Evolutionary conservation across 2,888 invertebrate species (phyloP).

Genomic region (Camptogramma bilineatum): DNA sequence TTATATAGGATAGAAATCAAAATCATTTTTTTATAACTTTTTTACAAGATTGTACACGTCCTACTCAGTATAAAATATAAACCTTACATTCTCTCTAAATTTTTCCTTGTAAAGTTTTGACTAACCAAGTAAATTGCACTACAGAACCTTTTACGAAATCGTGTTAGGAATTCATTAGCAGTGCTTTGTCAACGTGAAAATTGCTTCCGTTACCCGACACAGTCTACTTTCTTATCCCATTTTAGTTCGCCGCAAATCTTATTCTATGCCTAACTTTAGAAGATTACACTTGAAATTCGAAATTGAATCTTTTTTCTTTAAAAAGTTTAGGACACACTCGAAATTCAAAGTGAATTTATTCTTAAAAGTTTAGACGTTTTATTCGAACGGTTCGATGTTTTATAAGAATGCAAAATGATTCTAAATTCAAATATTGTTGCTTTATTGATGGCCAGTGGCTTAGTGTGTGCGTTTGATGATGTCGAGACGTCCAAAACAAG

Average conservation of each 20-base stretch:
- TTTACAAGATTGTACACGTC: too few species aligned
- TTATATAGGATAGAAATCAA: too few species aligned
- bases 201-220: conserved; percentile 47
- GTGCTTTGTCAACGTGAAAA: conserved; percentile 42
- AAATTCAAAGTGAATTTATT: conserved; percentile 30
- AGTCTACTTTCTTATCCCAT: conserved; percentile 45
- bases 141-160: conserved; percentile 36
- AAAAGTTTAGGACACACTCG: conserved; percentile 29
- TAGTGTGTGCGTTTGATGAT: conserved; percentile 42
- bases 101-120: conserved; percentile 14
- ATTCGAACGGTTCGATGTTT: not conserved
- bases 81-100: not conserved
- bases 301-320: conserved; percentile 10
- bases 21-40: too few species aligned
- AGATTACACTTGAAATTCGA: conserved; percentile 37
- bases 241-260: conserved; percentile 36
- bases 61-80: too few species aligned
- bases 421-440: conserved; percentile 29
- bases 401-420: conserved; percentile 32
- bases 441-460: conserved; percentile 37
- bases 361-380: conserved; percentile 3
- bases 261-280: conserved; percentile 41
- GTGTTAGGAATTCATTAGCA: conserved; percentile 44
- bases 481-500: conserved; percentile 49
- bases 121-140: conserved; percentile 23